Percentiles rank a stretch among this genome's conserved stretches.
phyloP scores from a whole-genome alignment of 2,888 invertebrate species.

The Pollenia amentaria region DNA sequence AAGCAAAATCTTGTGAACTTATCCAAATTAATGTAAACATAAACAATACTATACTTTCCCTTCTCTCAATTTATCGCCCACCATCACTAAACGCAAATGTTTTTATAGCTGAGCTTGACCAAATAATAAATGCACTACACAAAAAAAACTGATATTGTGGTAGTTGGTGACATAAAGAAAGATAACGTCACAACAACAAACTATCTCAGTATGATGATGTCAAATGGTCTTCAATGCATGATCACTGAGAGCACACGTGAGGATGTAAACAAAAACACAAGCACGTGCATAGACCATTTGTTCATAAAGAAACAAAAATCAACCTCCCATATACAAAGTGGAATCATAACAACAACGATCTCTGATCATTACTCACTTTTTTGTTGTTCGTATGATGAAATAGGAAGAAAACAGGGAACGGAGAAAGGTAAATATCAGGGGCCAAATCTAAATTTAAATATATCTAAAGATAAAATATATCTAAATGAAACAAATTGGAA shows the following conservation, averaged over 20 bases:
- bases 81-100: background rate
- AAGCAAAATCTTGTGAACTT: background rate
- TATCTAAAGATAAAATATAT: too few species aligned
- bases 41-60: background rate
- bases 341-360: background rate
- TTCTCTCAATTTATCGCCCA: background rate
- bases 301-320: background rate
- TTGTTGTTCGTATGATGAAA: background rate
- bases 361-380: background rate
- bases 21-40: background rate
- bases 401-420: background rate
- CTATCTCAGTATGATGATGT: background rate
- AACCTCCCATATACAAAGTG: background rate
- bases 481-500: too few species aligned
- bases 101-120: background rate
- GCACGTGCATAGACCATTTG: constrained; percentile 1
- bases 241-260: background rate
- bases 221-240: background rate
- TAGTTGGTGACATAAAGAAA: background rate
- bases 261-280: constrained; percentile 9
- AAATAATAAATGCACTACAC: background rate
- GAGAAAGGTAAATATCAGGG: background rate
- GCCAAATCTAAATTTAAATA: too few species aligned
- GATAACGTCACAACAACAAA: background rate
- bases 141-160: too few species aligned